phyloP scores from a whole-genome alignment of 2,888 invertebrate species.

The Drosophila anceps region DNA sequence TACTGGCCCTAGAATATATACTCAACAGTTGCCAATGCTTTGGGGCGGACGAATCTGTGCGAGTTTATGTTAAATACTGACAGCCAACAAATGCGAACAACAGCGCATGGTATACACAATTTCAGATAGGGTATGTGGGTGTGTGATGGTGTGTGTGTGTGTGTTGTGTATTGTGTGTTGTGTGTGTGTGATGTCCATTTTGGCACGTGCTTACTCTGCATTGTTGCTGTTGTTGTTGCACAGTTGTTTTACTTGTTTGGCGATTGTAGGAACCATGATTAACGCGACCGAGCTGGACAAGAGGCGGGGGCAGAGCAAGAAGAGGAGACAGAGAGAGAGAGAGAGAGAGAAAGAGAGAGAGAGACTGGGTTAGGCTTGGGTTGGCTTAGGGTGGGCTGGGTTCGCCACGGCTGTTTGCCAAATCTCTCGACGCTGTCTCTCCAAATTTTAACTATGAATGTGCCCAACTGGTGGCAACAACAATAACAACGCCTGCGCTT shows the following conservation, averaged over 20 bases:
- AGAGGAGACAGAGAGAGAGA: background rate
- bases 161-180: conserved; percentile 38
- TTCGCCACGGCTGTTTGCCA: conserved; percentile 66
- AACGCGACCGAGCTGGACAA: conserved; percentile 47
- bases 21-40: conserved; percentile 3
- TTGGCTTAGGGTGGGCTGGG: conserved; percentile 16
- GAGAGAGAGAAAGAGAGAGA: background rate
- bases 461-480: conserved; percentile 55
- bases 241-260: conserved; percentile 52
- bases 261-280: conserved; percentile 75
- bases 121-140: conserved; percentile 13
- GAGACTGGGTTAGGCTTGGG: conserved; percentile 10
- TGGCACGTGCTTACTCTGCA: conserved; percentile 68
- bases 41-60: background rate
- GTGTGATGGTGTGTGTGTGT: conserved; percentile 8
- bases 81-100: conserved; percentile 9
- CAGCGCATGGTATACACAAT: conserved; percentile 17
- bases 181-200: conserved; percentile 59
- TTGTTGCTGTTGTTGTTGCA: conserved; percentile 44
- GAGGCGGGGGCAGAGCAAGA: background rate
- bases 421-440: conserved; percentile 78
- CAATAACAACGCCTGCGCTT: conserved; percentile 39
- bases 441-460: conserved; percentile 79
- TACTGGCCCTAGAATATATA: background rate
- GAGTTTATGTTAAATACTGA: conserved; percentile 8